Conservation (phyloP, 2,797 vertebrate genomes). For the Ibycter americanus region DNA sequence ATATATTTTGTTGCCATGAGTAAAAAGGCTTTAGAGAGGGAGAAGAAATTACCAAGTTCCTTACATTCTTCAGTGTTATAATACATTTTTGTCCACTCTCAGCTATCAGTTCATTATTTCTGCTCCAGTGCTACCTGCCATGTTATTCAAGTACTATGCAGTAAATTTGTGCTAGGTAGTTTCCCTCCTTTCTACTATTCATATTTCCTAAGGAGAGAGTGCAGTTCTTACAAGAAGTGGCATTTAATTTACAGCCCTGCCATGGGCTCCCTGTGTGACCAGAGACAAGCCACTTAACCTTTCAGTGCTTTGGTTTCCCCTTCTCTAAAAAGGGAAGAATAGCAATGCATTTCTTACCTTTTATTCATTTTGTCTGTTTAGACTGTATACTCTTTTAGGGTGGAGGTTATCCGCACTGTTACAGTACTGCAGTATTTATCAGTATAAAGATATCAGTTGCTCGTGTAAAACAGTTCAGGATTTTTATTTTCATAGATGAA, state of each 20-base stretch:
- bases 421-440: constrained; percentile 22
- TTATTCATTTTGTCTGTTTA: constrained; percentile 24
- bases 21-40: neutral
- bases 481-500: constrained; percentile 15
- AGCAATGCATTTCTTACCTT: neutral
- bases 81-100: neutral
- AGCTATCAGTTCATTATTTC: constrained; percentile 36
- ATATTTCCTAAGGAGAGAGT: constrained; percentile 6
- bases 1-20: neutral
- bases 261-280: neutral
- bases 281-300: constrained; percentile 49
- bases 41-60: neutral
- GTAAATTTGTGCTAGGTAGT: constrained; percentile 14
- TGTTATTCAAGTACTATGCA: constrained; percentile 16
- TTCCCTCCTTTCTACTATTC: constrained; percentile 30
- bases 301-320: neutral
- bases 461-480: neutral
- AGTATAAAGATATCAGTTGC: neutral
- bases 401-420: neutral
- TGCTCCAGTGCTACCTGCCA: constrained; percentile 13
- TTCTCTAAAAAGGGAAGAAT: constrained; percentile 3
- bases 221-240: neutral
- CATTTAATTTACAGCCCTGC: constrained; percentile 40
- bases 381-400: neutral
- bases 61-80: neutral